A percentile compares a stretch with the other conserved stretches of the same genome.
Evolutionary conservation across 2,113 vertebrate genomes (phyloP).

Genomic region (Nesogale talazaci): DNA sequence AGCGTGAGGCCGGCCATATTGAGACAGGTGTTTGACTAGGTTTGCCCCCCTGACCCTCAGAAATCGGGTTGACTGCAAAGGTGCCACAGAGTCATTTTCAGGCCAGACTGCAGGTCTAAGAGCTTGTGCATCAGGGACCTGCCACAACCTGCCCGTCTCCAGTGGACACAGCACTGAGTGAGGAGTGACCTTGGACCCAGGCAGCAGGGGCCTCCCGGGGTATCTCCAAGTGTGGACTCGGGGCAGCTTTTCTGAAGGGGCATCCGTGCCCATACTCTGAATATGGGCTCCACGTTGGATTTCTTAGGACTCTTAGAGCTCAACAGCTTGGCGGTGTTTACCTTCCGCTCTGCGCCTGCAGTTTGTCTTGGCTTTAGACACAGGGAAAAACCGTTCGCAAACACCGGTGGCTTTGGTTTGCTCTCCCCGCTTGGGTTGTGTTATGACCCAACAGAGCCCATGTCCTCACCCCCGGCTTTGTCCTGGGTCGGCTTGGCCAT

Average conservation of each 20-base stretch:
- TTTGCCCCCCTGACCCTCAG: not conserved
- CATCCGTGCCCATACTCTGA: rapidly evolving
- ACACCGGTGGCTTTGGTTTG: rapidly evolving
- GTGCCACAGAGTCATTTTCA: not conserved
- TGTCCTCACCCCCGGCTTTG: not conserved
- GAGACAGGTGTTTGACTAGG: not conserved
- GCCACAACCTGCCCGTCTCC: too few species aligned
- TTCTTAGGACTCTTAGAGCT: not conserved
- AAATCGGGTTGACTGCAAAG: not conserved
- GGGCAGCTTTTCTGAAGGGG: not conserved
- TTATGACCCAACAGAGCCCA: not conserved
- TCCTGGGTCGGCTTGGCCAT: not conserved
- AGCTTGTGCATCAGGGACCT: not conserved
- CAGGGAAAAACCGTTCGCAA: not conserved
- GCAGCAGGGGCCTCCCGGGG: not conserved
- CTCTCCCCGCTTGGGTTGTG: not conserved
- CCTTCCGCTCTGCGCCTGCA: rapidly evolving
- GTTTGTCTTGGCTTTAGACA: not conserved
- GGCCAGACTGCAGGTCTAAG: not conserved
- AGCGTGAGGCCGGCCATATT: too few species aligned
- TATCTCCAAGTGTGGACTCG: rapidly evolving
- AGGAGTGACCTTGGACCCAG: not conserved
- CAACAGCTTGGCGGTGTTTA: rapidly evolving
- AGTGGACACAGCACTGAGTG: not conserved
- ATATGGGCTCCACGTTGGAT: rapidly evolving